Percentiles rank a stretch among this genome's conserved stretches.
phyloP scores from a whole-genome alignment of 2,888 invertebrate species.

The Cheilosia pagana region DNA sequence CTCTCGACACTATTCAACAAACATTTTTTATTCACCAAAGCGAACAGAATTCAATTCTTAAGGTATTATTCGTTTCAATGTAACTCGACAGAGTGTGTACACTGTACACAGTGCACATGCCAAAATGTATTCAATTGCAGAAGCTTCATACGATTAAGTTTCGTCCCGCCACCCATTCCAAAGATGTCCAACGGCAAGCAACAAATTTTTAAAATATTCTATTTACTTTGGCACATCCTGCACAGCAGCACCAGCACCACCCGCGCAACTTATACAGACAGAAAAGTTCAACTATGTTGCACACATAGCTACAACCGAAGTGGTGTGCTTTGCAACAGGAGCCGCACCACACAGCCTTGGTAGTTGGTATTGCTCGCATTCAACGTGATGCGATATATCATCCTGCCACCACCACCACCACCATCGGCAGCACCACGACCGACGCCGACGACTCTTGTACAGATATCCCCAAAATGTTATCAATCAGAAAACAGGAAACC shows the following conservation, averaged over 20 bases:
- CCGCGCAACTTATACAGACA: neutral
- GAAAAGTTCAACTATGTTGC: slow-evolving; percentile 45
- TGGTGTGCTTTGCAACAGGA: slow-evolving; percentile 58
- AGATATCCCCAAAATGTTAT: slow-evolving; percentile 75
- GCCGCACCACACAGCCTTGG: neutral
- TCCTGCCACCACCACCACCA: slow-evolving; percentile 45
- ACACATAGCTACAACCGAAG: neutral
- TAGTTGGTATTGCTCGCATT: neutral
- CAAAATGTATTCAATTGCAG: slow-evolving; percentile 34
- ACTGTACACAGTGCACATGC: slow-evolving; percentile 18
- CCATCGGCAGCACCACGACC: slow-evolving; percentile 7
- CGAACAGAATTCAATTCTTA: slow-evolving; percentile 21
- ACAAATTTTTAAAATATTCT: slow-evolving; percentile 65
- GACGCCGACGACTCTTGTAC: slow-evolving; percentile 8
- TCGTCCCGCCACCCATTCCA: slow-evolving; percentile 16
- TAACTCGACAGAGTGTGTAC: slow-evolving; percentile 2
- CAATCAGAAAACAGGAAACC: slow-evolving; percentile 77
- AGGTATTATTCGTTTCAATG: slow-evolving; percentile 41
- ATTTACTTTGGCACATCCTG: slow-evolving; percentile 53
- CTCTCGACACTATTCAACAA: slow-evolving; percentile 50
- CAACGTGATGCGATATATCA: slow-evolving; percentile 58
- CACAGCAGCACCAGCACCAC: too few species aligned
- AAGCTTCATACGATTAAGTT: slow-evolving; percentile 49
- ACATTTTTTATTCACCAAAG: slow-evolving; percentile 56
- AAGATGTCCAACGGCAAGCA: slow-evolving; percentile 34